Evolutionary conservation across 2,888 invertebrate genomes (phyloP), one percentile per base, ranked within the genome.

Genomic region (Conops quadrifasciatus): DNA sequence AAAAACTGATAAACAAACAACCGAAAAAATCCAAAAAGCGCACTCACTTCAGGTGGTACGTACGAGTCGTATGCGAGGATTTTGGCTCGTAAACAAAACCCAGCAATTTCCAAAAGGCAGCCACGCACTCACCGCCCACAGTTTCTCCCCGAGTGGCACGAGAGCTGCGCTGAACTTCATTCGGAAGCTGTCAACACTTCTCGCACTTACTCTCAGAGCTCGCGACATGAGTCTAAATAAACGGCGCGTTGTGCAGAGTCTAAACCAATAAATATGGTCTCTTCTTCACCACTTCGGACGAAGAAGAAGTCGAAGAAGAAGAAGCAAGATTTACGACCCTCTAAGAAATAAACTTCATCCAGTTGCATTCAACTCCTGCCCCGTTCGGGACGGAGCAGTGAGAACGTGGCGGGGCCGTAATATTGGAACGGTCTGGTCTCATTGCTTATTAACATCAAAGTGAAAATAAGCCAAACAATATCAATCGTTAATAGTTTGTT

Each of bases 401-500:
- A 9, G 36, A 36, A 7, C 36, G 36, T 36, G 9, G 36, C 9
- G 36, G 36, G 5, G 36, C 9, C 36, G 36, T 9, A 36, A n/a
- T n/a, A n/a, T n/a, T n/a, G n/a, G n/a, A n/a, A n/a, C n/a, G n/a
- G n/a, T n/a, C n/a, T 36, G 36, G 36, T 36, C 9, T 9, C 4
- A 36, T 7, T 36, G 4, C 36, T 36, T 77, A 30, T 60, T 67
- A 58, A 77, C 77, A 78, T 80, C 78, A 80, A 79, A 79, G 78
- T 73, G 66, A 73, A 74, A 77, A 77, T 73, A 36, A 71, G 68
- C 78, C 78, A 75, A 74, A 78, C 77, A 77, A 76, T 76, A 78
- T 77, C 77, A 76, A 77, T 76, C 74, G 76, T 76, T 75, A 76
- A 77, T 78, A 72, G 74, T 77, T 76, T 77, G 74, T 74, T 78